phyloP scores from a whole-genome alignment of 2,888 invertebrate species.

The Athrips mouffetella region DNA sequence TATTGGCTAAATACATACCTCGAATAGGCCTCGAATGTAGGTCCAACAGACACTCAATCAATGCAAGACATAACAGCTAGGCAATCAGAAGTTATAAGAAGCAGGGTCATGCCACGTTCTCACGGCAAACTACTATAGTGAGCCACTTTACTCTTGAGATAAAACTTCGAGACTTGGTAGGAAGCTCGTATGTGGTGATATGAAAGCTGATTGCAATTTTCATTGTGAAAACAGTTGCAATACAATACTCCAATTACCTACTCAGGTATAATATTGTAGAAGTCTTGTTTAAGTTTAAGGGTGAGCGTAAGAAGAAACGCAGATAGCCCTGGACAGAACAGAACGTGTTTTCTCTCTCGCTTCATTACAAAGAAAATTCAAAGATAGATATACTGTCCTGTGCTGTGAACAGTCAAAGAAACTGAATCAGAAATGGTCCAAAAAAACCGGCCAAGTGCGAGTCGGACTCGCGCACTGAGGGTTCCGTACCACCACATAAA shows the following conservation, averaged over 20 bases:
- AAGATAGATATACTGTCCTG: too few relatives aligned
- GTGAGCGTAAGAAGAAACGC: too few relatives aligned
- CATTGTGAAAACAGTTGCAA: background rate
- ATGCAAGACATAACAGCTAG: background rate
- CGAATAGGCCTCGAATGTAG: background rate
- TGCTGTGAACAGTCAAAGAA: too few relatives aligned
- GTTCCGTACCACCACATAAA: too few relatives aligned
- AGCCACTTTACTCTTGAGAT: conserved; percentile 36
- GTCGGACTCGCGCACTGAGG: too few relatives aligned
- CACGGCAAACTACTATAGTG: conserved; percentile 39
- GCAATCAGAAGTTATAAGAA: conserved; percentile 7
- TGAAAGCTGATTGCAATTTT: background rate
- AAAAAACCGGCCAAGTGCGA: too few relatives aligned
- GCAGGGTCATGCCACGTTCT: conserved; percentile 32
- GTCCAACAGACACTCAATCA: conserved; percentile 5
- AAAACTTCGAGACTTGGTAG: background rate
- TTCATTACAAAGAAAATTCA: too few relatives aligned
- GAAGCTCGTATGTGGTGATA: background rate
- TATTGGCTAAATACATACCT: too few relatives aligned
- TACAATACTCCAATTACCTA: background rate
- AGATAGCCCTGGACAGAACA: too few relatives aligned
- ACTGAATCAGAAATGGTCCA: too few relatives aligned
- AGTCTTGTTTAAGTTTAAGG: too few relatives aligned
- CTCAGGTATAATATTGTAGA: background rate
- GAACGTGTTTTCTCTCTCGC: too few relatives aligned